Base-by-base conservation (phyloP, 2,797 vertebrate species). In the Xiphophorus birchmanni region DNA sequence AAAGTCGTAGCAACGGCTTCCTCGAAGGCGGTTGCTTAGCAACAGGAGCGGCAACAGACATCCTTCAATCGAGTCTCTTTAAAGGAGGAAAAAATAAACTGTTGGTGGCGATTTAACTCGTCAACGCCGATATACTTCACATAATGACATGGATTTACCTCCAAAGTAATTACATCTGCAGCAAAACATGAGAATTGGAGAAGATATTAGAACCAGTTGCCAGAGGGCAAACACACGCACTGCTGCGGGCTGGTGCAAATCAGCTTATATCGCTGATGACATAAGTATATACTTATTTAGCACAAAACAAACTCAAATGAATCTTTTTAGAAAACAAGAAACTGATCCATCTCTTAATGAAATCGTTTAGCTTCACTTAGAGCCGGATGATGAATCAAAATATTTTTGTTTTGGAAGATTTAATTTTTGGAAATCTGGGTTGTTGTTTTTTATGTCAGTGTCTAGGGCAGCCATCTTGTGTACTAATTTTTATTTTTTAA, bases 21-120 rank as follows among this genome's bases (percentile, higher is more conserved):
- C 69, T 79, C 73, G 60, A 60, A 40, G 56, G 37, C 0, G 73
- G 93, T 90, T 84, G 86, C 93, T 72, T 90, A 87, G 94, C 90
- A 93, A 94, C 93, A 89, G 73, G 77, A 80, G 72, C 54, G 42
- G 77, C 52, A 85, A 87, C 86, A 82, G 80, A 87, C 83, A 75
- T 74, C 80, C 77, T 87, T 82, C 29, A 74, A 65, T 71, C 54
- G 73, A 52, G 65, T 79, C 88, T 88, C 72, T 42, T 84, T 54
- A 81, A 75, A 69, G 72, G 60, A 72, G 5, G 12, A 45, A 47
- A 47, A 17, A 29, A 47, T 54, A 29, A 45, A 29, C 26, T 26
- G 44, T 72, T 45, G 9, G 29, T 80, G 81, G 60, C 73, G 69
- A 76, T 89, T 86, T 88, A 86, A 88, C 83, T 84, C 79, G 78